Evolutionary conservation across 2,113 vertebrate species (phyloP), one percentile per base, ranked within the genome.

Genomic region (Takifugu bimaculatus): DNA sequence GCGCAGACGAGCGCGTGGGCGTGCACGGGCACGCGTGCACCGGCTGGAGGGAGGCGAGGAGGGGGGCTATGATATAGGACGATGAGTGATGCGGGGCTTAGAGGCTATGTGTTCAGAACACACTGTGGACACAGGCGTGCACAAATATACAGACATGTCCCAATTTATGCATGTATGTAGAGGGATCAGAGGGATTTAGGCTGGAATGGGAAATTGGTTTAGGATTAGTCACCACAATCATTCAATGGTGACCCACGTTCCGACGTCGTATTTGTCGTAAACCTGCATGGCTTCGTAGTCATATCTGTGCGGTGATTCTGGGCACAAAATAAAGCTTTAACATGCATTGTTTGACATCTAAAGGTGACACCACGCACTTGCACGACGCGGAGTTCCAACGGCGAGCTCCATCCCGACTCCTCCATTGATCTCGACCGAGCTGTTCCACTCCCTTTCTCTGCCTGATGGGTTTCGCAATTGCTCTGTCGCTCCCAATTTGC

Each of bases 401-500:
- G 63, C 2, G 60, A 57, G 56, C 28, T 56, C 57, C 29, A 1
- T 45, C 50, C n/a, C 11, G 45, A 65, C 62, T 43, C 50, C 53
- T 57, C 56, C 55, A 20, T 63, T 54, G 54, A 72, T 66, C 62
- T 68, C 32, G 29, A 65, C 63, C 59, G 29, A 72, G 57, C 67
- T 44, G 51, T 55, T 68, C 58, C 68, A 60, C 65, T 76, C 66
- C 13, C 13, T 69, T 71, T 75, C 53, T 26, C 57, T 47, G 65
- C 42, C 65, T 65, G 83, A 81, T 79, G 79, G 75, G 79, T 77
- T 72, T 76, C 72, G 48, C 63, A 26, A 84, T 87, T 81, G 74
- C 75, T 64, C 77, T 80, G 86, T 89, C 86, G 77, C 78, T 88
- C 81, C 57, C 62, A 81, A 77, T 87, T 86, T 86, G 70, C 70